Evolutionary conservation across 1,140 invertebrate genomes (phyloP), one percentile per base, ranked within the genome.

Genomic region (Zaprionus ornatus): DNA sequence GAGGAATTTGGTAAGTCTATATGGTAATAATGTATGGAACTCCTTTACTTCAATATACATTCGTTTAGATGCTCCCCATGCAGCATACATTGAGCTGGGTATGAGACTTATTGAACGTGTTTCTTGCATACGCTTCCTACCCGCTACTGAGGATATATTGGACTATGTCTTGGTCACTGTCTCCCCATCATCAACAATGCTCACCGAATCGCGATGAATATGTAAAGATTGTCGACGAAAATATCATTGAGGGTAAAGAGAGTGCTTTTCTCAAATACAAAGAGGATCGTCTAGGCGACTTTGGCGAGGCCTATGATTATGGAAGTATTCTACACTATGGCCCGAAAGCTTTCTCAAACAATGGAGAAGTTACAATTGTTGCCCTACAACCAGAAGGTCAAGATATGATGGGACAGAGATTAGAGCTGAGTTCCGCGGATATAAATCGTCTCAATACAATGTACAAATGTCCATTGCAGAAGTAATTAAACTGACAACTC

Each of bases 271-370:
- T 93, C 3, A 95, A 95, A 78, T 91, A 84, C 21, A 77, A 91
- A 3, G 92, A 79, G 0, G 92, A 94, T 0, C 93, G 91, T 0
- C 69, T 88, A 1, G 82, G 55, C 0, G 92, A 94, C 68, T 95
- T 93, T 61, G 93, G 93, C 23, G 80, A 93, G 60, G 67, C 76
- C 10, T 96, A 96, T 74, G 95, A 96, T 88, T 96, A 95, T 68
- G 88, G 91, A 0, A 95, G 95, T 75, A 92, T 96, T 17, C 95
- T 96, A 94, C 95, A 96, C 79, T 96, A 96, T 72, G 94, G 93
- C 54, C 90, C 94, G 1, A 94, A 93, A 48, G 96, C 96, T 1
- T 98, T 97, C 91, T 95, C 95, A 0, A 94, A 90, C 35, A 97
- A 97, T 91, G 95, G 95, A 2, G 84, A 95, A 77, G 94, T 94